Evolutionary conservation across 1,140 invertebrate species (phyloP).

Genomic region (Nasonia longicornis): DNA sequence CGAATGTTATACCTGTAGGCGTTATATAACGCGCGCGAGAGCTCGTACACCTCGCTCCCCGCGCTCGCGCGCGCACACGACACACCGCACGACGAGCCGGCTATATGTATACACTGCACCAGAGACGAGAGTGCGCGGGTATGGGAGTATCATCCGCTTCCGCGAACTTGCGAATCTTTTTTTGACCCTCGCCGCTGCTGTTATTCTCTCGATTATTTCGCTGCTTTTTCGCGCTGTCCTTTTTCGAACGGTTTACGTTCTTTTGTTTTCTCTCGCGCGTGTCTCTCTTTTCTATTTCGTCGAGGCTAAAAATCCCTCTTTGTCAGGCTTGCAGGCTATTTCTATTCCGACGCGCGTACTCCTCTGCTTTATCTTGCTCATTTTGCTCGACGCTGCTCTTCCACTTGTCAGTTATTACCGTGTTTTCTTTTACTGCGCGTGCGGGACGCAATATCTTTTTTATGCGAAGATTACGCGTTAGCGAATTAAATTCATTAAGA

Average conservation of each 20-base stretch:
- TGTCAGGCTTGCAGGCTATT: not conserved
- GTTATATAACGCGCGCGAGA: constrained; percentile 24
- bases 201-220: not conserved
- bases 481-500: constrained; percentile 13
- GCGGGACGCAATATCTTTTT: not conserved
- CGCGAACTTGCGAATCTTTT: constrained; percentile 36
- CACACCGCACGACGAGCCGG: not conserved
- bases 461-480: constrained; percentile 10
- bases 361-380: constrained; percentile 23
- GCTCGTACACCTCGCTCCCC: not conserved
- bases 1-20: constrained; percentile 64
- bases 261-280: not conserved
- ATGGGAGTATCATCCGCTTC: constrained; percentile 26
- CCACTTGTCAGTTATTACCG: constrained; percentile 21
- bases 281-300: not conserved
- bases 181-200: not conserved
- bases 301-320: constrained; percentile 1
- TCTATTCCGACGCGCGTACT: not conserved
- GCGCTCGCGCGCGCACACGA: not conserved
- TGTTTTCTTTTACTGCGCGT: not conserved
- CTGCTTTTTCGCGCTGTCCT: not conserved
- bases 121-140: not conserved
- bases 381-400: not conserved
- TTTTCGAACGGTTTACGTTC: not conserved
- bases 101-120: not conserved